Conservation (phyloP, 53 echinoderm and acorn worm genomes). For the Paracentrotus lividus region DNA sequence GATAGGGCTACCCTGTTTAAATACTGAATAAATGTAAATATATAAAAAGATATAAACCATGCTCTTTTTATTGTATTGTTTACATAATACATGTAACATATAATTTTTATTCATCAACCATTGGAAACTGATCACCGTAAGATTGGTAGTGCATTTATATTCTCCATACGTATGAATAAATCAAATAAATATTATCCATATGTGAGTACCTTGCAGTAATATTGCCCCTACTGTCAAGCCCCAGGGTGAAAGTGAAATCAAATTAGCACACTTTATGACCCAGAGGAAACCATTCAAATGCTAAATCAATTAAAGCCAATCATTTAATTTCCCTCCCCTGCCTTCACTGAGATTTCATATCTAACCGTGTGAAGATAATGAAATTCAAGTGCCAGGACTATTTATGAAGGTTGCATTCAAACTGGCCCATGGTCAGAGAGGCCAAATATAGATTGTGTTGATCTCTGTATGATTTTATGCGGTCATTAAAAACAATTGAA, state of each 20-base stretch:
- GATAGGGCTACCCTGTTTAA: too few species aligned
- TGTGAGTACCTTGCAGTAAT: background rate
- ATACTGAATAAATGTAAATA: too few species aligned
- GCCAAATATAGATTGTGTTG: background rate
- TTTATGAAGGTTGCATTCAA: background rate
- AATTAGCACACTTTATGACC: conserved; percentile 25
- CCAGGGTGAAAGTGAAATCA: background rate
- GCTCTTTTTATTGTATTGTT: background rate
- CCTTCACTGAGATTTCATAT: background rate
- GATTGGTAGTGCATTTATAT: background rate
- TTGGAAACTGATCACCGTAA: background rate
- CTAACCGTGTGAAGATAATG: background rate
- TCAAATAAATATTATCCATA: background rate
- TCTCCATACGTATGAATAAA: background rate
- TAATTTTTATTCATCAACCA: background rate
- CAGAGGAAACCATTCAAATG: background rate
- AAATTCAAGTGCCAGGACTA: background rate
- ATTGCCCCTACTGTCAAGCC: background rate
- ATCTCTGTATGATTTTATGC: background rate
- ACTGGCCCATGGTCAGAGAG: background rate
- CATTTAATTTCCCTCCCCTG: conserved; percentile 12
- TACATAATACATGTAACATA: background rate
- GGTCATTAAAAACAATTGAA: too few species aligned
- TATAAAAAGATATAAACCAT: too few species aligned
- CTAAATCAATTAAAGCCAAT: conserved; percentile 40